Base-by-base conservation (phyloP, 2,797 vertebrate species). In the Pogoniulus pusillus region DNA sequence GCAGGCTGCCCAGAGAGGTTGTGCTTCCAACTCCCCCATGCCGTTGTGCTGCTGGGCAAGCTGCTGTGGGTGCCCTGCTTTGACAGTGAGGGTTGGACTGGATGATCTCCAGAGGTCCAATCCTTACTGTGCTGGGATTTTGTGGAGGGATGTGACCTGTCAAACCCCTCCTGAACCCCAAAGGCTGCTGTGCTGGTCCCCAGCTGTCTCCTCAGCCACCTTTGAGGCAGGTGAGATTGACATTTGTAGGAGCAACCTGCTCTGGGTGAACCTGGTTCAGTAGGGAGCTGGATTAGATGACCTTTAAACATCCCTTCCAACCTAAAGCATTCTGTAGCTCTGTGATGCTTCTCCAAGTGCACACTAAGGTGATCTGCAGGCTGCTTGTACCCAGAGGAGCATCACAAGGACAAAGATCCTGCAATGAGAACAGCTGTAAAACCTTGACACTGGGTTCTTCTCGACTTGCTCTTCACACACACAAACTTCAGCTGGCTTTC, bases 141-240 rank as follows among this genome's bases (percentile, higher is more conserved):
- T 26, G 24, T 26, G 23, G 27, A 76, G 10, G 8, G 30, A 9
- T 15, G 24, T 5, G 17, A 32, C 7, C 1, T 15, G 8, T 53
- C 3, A 1, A 79, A 45, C 2, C 37, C 51, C 83, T 11, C 16
- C 30, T 13, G 64, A 43, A 37, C 12, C 22, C 12, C 6, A 1
- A 29, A 27, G 65, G 34, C 45, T 65, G 27, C 57, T 13, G 4
- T 0, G 0, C 34, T 7, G 1, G 5, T 64, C 26, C n/a, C 47
- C 6, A 26, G 6, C 20, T 7, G 22, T 30, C 26, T 80, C 34
- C 49, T 74, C 63, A 41, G 16, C 12, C 74, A 22, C 39, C 45
- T 10, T 22, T 19, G 17, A 45, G 45, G 45, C 45, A n/a, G 51
- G 10, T n/a, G 34, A 45, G n/a, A 18, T 47, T 41, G 6, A 37